These are phyloP conservation scores for Liparis tanakae DNA, from an alignment of 2,797 vertebrate genomes.

Conservation along the genomic window DNA sequence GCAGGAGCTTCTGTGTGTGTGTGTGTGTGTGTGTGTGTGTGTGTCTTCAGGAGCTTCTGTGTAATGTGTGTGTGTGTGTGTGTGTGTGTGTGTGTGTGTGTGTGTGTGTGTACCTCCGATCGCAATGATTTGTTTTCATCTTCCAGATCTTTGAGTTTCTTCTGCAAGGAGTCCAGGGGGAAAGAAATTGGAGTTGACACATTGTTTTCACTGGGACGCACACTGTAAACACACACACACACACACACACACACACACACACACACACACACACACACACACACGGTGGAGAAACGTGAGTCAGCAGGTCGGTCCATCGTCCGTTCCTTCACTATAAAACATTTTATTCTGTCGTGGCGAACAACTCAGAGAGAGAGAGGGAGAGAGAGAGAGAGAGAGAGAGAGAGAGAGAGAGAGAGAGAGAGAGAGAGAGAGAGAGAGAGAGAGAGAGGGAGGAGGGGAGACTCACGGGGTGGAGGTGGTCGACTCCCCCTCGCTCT, in stretches of 20 bases:
- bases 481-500: constrained; percentile 92
- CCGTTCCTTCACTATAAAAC: not conserved
- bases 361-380: no score
- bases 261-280: not conserved
- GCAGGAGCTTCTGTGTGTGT: no score
- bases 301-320: not conserved
- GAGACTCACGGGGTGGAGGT: constrained; percentile 93
- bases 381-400: no score
- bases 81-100: not conserved
- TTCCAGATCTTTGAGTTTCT: constrained; percentile 97
- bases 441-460: not conserved
- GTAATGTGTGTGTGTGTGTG: no score
- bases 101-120: constrained; percentile 85
- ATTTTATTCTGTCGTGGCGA: not conserved
- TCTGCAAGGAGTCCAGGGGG: constrained; percentile 95
- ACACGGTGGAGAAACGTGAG: not conserved
- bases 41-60: no score
- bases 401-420: not conserved
- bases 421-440: no score
- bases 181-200: constrained; percentile 89
- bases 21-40: no score
- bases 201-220: constrained; percentile 89
- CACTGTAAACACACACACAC: constrained; percentile 70
- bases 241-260: not conserved
- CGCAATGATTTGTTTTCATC: constrained; percentile 95